Conservation (phyloP, 2,888 invertebrate species). For the Micropterix aruncella region DNA sequence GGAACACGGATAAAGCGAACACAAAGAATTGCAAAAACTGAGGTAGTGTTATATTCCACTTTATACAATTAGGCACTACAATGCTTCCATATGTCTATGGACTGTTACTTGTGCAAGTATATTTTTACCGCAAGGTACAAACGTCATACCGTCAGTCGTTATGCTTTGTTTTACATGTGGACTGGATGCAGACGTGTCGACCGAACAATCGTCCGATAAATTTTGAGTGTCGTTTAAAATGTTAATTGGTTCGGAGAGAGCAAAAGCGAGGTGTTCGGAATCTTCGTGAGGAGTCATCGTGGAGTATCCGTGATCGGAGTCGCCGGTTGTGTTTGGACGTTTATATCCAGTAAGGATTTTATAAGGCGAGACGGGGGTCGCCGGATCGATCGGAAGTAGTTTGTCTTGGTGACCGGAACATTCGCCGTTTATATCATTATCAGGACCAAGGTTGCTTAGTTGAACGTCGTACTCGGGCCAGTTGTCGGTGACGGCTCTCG, state of each 20-base stretch:
- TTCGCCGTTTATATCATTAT: conserved; percentile 48
- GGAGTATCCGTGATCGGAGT: conserved; percentile 91
- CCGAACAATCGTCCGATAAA: conserved; percentile 42
- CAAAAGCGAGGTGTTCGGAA: conserved; percentile 69
- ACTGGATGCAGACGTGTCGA: conserved; percentile 33
- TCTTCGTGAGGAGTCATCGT: conserved; percentile 90
- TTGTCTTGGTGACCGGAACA: conserved; percentile 51
- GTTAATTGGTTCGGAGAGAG: conserved; percentile 49
- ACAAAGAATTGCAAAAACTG: too few relatives aligned
- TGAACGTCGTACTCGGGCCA: conserved; percentile 47
- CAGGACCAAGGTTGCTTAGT: conserved; percentile 59
- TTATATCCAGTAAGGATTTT: conserved; percentile 56
- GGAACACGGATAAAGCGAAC: too few relatives aligned
- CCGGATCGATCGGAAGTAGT: conserved; percentile 44
- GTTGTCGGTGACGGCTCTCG: conserved; percentile 35
- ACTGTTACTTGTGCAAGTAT: conserved; percentile 82
- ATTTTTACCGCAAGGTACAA: conserved; percentile 38
- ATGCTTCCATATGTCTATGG: conserved; percentile 77
- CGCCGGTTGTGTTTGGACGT: conserved; percentile 43
- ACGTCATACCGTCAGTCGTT: conserved; percentile 31
- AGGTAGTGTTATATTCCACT: too few relatives aligned
- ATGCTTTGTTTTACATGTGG: conserved; percentile 25
- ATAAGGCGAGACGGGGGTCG: conserved; percentile 74
- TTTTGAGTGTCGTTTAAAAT: conserved; percentile 33
- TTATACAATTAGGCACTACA: conserved; percentile 30